A percentile compares a stretch with the other conserved stretches of the same genome.
phyloP scores from a whole-genome alignment of 1,140 invertebrate species.

The Cydia fagiglandana region DNA sequence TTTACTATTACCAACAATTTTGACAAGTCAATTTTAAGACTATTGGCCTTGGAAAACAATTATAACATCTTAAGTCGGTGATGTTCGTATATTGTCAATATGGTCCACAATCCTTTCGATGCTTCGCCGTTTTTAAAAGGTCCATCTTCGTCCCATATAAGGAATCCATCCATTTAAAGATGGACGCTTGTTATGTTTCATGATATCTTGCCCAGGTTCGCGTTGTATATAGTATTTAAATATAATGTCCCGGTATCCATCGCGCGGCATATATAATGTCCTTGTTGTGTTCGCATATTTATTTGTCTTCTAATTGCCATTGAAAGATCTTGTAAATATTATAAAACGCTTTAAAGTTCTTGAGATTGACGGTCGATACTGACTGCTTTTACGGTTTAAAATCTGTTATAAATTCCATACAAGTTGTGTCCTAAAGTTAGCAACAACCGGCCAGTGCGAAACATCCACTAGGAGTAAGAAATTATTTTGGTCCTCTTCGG shows the following conservation, averaged over 20 bases:
- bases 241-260: slow-evolving; percentile 32
- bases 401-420: slow-evolving; percentile 61
- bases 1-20: slow-evolving; percentile 47
- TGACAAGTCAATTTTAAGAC: slow-evolving; percentile 57
- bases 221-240: slow-evolving; percentile 74
- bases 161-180: slow-evolving; percentile 68
- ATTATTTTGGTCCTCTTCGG: slow-evolving; percentile 69
- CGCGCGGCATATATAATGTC: slow-evolving; percentile 46
- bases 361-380: slow-evolving; percentile 40
- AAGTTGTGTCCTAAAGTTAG: slow-evolving; percentile 60
- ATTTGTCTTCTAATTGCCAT: slow-evolving; percentile 46
- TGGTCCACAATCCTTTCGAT: not conserved
- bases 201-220: slow-evolving; percentile 71
- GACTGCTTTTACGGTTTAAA: slow-evolving; percentile 41
- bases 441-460: slow-evolving; percentile 74
- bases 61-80: slow-evolving; percentile 45
- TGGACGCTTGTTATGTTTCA: slow-evolving; percentile 66
- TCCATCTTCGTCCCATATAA: slow-evolving; percentile 62
- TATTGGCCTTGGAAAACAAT: slow-evolving; percentile 51
- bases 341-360: slow-evolving; percentile 47
- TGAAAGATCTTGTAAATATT: slow-evolving; percentile 52
- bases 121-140: not conserved
- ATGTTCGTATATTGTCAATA: slow-evolving; percentile 29
- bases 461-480: slow-evolving; percentile 75
- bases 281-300: slow-evolving; percentile 41